Evolutionary conservation across 2,888 invertebrate genomes (phyloP), one percentile per base, ranked within the genome.

Genomic region (Chrysolina americana): DNA sequence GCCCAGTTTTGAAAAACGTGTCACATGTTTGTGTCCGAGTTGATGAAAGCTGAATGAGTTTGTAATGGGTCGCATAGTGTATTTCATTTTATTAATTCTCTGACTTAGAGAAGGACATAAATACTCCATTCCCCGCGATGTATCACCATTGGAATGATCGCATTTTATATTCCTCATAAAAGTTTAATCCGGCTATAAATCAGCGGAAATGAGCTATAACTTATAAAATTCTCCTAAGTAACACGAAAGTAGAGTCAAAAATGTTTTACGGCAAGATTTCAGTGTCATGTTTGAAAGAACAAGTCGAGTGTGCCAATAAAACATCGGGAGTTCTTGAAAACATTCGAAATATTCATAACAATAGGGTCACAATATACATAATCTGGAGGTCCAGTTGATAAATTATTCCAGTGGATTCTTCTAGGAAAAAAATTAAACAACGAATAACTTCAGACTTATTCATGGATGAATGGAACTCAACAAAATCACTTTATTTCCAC

Each of bases 131-230:
- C n/a, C 10, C 36, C 36, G 15, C n/a, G 8, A 28, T 36, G 59
- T 28, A 8, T 36, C 28, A n/a, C n/a, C 36, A 28, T 59, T 36
- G 59, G 8, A 28, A 59, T 59, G 59, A 28, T 28, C 36, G 59
- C 23, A 28, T 70, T 79, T 79, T 78, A 79, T 79, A 80, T 76
- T 79, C 72, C 65, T 77, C 76, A 71, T 81, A 79, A 81, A 81
- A 79, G 17, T 80, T 80, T 80, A 79, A 81, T 78, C 80, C 72
- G 70, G 41, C 70, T 65, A 76, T 81, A 81, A 81, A 81, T 81
- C 81, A 81, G 76, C 73, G 68, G 72, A 79, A 81, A 80, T 70
- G 79, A 80, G 79, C 80, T 64, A 77, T 81, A 81, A 81, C 78
- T 81, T 81, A 81, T 78, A 70, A 73, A 72, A 76, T 78, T 69